Evolutionary conservation across 2,888 invertebrate species (phyloP), one percentile per base, ranked within the genome.

Genomic region (Thalpophila matura): DNA sequence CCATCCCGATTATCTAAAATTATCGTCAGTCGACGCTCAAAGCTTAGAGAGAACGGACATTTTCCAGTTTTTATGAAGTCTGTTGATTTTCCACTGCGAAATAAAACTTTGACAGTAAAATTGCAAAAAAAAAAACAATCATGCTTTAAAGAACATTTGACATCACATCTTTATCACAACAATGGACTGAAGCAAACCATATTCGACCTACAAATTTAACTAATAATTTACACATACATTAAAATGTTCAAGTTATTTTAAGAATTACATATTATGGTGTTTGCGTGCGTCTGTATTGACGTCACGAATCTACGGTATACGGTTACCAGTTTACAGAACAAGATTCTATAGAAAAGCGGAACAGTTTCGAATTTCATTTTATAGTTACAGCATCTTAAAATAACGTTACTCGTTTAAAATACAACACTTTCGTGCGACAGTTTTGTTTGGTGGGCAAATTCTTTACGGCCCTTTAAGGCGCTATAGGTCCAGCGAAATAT

Each of bases 1-100:
- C 50, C 90, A 84, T 69, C 89, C 79, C 90, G 46, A 87, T 79
- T 49, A 68, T 83, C 85, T 86, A 89, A 88, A 87, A 84, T 86
- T 87, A 89, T 77, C 71, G 61, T 80, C 87, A 92, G 91, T 92
- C 79, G 73, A 54, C 74, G 74, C 64, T 70, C 59, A 76, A 79
- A 77, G 70, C 78, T 80, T 69, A 42, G 57, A 60, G 69, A 62
- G 84, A 70, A 64, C 74, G 72, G 79, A 82, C 85, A 77, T 78
- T 74, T 75, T 62, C 37, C 24, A 16, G 49, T 31, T 51, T 16
- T 14, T 40, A 20, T n/a, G 14, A 54, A 43, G 16, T 46, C 29
- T n/a, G 27, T 60, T 66, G 51, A 62, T 58, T 65, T 62, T 61
- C 20, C 37, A 66, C n/a, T 27, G 18, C 14, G n/a, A 18, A 27